phyloP scores from a whole-genome alignment of 23 tunicate species.

The Halocynthia roretzi region DNA sequence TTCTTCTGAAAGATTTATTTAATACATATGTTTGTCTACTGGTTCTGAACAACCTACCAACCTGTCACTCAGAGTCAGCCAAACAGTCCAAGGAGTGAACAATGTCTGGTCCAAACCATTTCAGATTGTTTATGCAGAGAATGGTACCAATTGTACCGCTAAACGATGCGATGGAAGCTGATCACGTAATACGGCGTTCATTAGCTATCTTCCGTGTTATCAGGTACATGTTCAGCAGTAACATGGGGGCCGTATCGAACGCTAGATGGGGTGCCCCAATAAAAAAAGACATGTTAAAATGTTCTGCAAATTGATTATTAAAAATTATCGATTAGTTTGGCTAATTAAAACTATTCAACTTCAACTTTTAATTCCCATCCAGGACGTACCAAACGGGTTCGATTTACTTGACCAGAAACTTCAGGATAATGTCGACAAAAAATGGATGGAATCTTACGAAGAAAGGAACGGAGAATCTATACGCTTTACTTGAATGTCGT shows the following conservation, averaged over 20 bases:
- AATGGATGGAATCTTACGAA: slow-evolving; percentile 63
- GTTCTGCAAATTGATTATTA: not conserved
- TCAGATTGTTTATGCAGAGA: slow-evolving; percentile 50
- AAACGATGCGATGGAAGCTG: slow-evolving; percentile 51
- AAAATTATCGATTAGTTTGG: not conserved
- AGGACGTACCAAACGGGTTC: slow-evolving; percentile 51
- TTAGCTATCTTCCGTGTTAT: slow-evolving; percentile 60
- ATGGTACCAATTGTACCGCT: slow-evolving; percentile 66
- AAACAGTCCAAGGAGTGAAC: not conserved
- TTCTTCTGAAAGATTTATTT: too few species aligned
- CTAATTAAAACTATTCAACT: too few species aligned
- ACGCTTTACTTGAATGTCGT: not conserved
- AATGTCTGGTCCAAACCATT: slow-evolving; percentile 49
- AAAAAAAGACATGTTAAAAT: not conserved
- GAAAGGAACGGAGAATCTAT: slow-evolving; percentile 51
- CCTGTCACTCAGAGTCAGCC: too few species aligned
- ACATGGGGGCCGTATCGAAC: too few species aligned
- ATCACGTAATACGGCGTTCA: slow-evolving; percentile 72
- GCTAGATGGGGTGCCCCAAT: not conserved
- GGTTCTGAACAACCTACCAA: too few species aligned
- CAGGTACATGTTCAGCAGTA: slow-evolving; percentile 1
- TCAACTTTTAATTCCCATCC: not conserved
- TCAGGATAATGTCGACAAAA: slow-evolving; percentile 44
- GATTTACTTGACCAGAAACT: slow-evolving; percentile 59
- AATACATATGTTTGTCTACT: too few species aligned